phyloP scores from a whole-genome alignment of 2,113 vertebrate species.

The Menura novaehollandiae region DNA sequence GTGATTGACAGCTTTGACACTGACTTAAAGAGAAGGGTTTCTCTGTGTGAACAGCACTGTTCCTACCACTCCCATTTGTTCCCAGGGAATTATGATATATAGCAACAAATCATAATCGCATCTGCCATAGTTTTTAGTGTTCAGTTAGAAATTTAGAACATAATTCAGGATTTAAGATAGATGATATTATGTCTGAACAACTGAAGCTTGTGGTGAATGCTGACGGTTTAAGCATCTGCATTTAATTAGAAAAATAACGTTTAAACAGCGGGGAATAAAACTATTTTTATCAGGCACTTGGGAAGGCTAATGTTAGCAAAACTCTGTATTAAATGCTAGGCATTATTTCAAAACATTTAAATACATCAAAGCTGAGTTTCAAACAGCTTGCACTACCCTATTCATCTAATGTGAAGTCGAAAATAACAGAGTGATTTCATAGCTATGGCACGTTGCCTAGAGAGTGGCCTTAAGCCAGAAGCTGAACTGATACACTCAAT shows the following conservation, averaged over 20 bases:
- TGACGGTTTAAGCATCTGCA: neutral
- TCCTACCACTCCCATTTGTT: neutral
- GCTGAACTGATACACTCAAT: neutral
- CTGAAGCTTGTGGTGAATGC: neutral
- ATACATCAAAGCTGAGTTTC: conserved; percentile 25
- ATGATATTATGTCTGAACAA: neutral
- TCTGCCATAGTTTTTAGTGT: neutral
- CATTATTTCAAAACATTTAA: conserved; percentile 50
- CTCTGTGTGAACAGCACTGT: neutral
- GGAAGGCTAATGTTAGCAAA: conserved; percentile 23
- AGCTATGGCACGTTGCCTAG: conserved; percentile 42
- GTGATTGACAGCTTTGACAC: neutral
- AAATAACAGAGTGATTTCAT: conserved; percentile 58
- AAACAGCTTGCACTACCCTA: conserved; percentile 26
- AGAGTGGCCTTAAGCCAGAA: conserved; percentile 17
- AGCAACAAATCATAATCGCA: rapidly evolving
- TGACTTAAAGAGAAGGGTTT: neutral
- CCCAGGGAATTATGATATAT: neutral
- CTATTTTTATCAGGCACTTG: neutral
- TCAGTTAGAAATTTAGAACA: neutral
- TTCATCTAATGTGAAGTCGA: conserved; percentile 24
- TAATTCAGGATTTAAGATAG: neutral
- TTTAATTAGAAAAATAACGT: conserved; percentile 22
- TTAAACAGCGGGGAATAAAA: neutral
- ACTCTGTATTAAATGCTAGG: conserved; percentile 13